Evolutionary conservation across 2,113 vertebrate species (phyloP).

Genomic region (Pongo abelii): DNA sequence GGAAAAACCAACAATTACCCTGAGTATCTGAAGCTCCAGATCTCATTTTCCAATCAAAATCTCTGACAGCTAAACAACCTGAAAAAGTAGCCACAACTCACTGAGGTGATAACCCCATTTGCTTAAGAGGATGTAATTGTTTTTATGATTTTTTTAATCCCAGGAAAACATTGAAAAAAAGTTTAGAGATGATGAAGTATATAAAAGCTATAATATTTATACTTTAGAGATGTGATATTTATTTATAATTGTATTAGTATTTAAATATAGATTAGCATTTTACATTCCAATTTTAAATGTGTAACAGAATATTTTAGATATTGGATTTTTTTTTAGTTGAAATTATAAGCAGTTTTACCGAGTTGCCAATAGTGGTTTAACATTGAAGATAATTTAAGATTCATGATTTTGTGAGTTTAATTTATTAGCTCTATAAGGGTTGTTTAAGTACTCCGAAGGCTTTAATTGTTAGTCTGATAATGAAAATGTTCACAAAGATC

Average conservation of each 20-base stretch:
- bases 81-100: neutral
- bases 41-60: neutral
- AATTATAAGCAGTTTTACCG: neutral
- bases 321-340: neutral
- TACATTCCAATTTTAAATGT: slow-evolving; percentile 24
- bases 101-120: neutral
- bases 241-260: neutral
- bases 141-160: neutral
- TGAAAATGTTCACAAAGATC: slow-evolving; percentile 63
- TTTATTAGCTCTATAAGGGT: slow-evolving; percentile 48
- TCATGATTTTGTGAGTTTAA: slow-evolving; percentile 12
- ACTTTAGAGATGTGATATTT: neutral
- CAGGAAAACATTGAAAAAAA: neutral
- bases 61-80: neutral
- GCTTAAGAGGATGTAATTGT: neutral
- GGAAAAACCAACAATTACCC: neutral
- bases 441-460: neutral
- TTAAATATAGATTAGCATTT: neutral
- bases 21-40: neutral
- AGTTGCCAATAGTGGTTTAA: neutral
- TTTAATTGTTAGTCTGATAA: slow-evolving; percentile 62
- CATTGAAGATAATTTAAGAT: neutral
- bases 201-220: neutral
- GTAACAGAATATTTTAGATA: neutral
- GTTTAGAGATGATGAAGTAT: neutral